These are phyloP conservation scores for Dendrocincla fuliginosa DNA, from an alignment of 2,797 vertebrate genomes.

Conservation along the genomic window DNA sequence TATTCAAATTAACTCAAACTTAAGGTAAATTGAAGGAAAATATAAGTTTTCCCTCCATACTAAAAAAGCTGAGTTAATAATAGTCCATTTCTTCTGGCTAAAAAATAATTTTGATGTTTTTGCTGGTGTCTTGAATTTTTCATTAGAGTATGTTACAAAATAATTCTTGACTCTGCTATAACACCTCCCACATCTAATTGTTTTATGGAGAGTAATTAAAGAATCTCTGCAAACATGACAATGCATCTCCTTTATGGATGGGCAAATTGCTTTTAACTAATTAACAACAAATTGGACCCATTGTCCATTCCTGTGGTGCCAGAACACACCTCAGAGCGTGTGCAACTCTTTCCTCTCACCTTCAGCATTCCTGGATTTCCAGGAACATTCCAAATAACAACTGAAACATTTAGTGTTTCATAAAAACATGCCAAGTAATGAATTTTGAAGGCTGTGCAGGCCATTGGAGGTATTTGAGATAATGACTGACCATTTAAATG, in stretches of 20 bases:
- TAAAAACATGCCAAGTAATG: background rate
- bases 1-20: background rate
- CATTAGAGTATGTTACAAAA: background rate
- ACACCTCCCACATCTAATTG: background rate
- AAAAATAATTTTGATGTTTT: background rate
- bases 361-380: background rate
- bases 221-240: background rate
- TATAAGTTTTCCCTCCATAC: background rate
- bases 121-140: background rate
- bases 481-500: background rate
- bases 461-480: constrained; percentile 3
- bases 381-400: background rate
- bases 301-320: accelerated
- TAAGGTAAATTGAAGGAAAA: background rate
- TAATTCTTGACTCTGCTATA: background rate
- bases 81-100: background rate
- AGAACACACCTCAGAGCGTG: accelerated
- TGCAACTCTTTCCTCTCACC: background rate
- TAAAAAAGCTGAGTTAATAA: background rate
- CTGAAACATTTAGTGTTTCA: background rate
- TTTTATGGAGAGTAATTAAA: background rate
- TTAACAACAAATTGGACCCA: background rate
- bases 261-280: background rate
- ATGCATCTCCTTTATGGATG: background rate
- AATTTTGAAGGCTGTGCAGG: background rate